These are phyloP conservation scores for Gobiocypris rarus DNA, from an alignment of 2,113 vertebrate species.

Conservation along the genomic window DNA sequence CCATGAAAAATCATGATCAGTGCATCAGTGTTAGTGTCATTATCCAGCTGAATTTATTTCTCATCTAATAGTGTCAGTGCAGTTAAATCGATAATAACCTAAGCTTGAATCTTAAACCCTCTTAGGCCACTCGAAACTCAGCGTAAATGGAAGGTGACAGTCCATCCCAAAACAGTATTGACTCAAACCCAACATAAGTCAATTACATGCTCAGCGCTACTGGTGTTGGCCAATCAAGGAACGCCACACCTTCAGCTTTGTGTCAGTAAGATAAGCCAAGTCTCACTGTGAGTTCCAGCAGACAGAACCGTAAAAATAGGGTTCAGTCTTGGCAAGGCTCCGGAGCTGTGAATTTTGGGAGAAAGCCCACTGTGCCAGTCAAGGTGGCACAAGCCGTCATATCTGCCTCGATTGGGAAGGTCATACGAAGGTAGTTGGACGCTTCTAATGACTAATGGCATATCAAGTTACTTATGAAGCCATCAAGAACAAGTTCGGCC, in stretches of 20 bases:
- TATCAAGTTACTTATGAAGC: background rate
- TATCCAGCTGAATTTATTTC: background rate
- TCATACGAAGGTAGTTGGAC: background rate
- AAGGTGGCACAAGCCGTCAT: constrained; percentile 26
- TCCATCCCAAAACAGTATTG: constrained; percentile 4
- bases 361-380: constrained; percentile 13
- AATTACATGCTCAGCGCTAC: background rate
- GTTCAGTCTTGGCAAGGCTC: background rate
- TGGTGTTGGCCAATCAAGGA: constrained; percentile 2
- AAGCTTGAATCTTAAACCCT: background rate
- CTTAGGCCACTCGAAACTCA: background rate
- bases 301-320: constrained; percentile 10
- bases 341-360: constrained; percentile 5
- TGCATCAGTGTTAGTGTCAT: no score
- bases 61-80: background rate
- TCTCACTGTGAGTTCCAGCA: constrained; percentile 3
- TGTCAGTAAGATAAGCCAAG: background rate
- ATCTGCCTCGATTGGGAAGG: background rate
- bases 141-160: background rate
- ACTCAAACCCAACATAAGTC: background rate
- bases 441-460: background rate
- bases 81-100: background rate
- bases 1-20: no score
- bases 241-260: background rate
- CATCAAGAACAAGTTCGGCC: background rate